Conservation (phyloP, 2,113 vertebrate species). For the Poeciliopsis occidentalis region DNA sequence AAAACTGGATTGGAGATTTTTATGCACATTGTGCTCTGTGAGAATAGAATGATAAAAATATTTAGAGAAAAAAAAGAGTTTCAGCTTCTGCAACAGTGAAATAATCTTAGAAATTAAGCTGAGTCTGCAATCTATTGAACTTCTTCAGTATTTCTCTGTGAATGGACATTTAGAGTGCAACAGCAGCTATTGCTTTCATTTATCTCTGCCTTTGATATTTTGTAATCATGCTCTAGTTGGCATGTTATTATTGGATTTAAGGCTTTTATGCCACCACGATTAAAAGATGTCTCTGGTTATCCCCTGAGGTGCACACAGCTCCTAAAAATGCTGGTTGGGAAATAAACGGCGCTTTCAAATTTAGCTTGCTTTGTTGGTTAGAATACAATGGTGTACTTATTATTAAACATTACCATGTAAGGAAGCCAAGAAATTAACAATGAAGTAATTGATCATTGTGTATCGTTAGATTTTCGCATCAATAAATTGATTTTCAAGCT, state of each 20-base stretch:
- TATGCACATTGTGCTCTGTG: not conserved
- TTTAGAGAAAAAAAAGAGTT: not conserved
- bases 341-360: not conserved
- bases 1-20: not conserved
- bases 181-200: conserved; percentile 34
- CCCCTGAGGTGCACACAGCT: conserved; percentile 20
- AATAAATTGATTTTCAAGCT: too few relatives aligned
- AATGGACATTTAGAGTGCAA: conserved; percentile 21
- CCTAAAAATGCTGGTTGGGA: conserved; percentile 37
- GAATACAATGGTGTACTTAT: conserved; percentile 7
- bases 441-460: not conserved
- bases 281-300: conserved; percentile 41
- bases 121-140: not conserved
- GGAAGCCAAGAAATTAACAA: not conserved
- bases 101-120: not conserved
- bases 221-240: conserved; percentile 65
- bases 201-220: conserved; percentile 48
- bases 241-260: conserved; percentile 49
- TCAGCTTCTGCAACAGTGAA: not conserved
- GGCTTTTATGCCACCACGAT: conserved; percentile 44
- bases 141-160: conserved; percentile 1
- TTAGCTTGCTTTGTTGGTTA: conserved; percentile 6
- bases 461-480: too few relatives aligned
- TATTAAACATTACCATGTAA: not conserved
- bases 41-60: not conserved